Percentiles rank a stretch among this genome's conserved stretches.
phyloP scores from a whole-genome alignment of 2,797 vertebrate species.

The Lophotriccus pileatus region DNA sequence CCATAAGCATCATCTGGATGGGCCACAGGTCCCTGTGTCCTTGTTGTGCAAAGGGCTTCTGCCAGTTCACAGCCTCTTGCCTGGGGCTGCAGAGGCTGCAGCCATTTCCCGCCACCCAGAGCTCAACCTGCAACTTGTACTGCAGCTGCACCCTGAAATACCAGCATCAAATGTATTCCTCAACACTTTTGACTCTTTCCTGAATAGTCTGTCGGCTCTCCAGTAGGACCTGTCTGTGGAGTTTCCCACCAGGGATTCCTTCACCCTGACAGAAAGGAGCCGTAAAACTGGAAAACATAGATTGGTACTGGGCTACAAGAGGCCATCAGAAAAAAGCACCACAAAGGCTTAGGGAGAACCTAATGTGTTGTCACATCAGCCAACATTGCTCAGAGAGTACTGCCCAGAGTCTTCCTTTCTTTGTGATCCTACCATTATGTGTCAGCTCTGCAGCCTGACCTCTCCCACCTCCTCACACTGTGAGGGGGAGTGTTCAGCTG shows the following conservation, averaged over 20 bases:
- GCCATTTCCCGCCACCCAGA: too few relatives aligned
- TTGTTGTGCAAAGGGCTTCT: neutral
- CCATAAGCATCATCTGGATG: neutral
- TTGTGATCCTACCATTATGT: neutral
- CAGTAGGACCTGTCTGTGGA: neutral
- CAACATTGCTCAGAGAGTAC: neutral
- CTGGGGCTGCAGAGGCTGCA: neutral
- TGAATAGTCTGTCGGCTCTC: neutral
- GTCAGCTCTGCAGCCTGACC: neutral
- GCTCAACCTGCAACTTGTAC: neutral
- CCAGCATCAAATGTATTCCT: neutral
- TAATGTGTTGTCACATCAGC: neutral
- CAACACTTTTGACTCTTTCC: neutral
- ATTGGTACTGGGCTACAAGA: neutral
- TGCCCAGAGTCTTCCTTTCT: neutral
- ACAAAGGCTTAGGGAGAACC: neutral
- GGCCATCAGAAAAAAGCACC: neutral
- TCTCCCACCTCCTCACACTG: neutral
- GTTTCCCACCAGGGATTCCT: neutral
- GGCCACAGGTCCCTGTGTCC: neutral
- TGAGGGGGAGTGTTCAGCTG: fast-evolving
- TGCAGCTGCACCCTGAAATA: neutral
- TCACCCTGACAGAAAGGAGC: neutral
- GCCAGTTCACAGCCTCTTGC: neutral
- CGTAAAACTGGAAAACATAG: neutral